phyloP scores from a whole-genome alignment of 2,888 invertebrate species.

The Aleiodes alternator region DNA sequence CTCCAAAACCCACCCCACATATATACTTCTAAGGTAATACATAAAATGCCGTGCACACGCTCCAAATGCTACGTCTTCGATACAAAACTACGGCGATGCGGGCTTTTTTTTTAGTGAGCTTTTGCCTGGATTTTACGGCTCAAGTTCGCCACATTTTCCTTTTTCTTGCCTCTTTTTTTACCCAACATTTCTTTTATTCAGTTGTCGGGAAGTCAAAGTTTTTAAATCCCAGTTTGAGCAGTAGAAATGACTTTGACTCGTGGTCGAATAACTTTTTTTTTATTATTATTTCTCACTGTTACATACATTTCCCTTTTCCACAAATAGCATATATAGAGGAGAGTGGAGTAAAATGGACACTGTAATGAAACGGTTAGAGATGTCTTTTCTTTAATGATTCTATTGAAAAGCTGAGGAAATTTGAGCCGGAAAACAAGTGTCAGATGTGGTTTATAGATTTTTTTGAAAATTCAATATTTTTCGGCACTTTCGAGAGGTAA shows the following conservation, averaged over 20 bases:
- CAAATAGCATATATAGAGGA: no score
- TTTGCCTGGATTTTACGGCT: conserved; percentile 50
- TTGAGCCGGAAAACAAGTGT: no score
- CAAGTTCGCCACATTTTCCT: conserved; percentile 38
- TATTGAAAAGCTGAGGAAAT: no score
- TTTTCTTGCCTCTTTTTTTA: conserved; percentile 17
- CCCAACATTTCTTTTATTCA: conserved; percentile 42
- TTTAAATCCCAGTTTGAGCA: conserved; percentile 34
- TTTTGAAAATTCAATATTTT: no score
- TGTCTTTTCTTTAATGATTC: no score
- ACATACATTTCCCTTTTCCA: no score
- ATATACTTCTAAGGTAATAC: conserved; percentile 53
- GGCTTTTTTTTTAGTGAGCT: conserved; percentile 42
- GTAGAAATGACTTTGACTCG: conserved; percentile 15
- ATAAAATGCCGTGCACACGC: conserved; percentile 56
- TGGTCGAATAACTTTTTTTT: conserved; percentile 16
- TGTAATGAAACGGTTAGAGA: no score
- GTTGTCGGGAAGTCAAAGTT: conserved; percentile 33
- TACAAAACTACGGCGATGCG: conserved; percentile 47
- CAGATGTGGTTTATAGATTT: no score
- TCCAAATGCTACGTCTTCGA: conserved; percentile 53
- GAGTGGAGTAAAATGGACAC: no score
- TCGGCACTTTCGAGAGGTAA: no score
- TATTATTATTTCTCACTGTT: no score
- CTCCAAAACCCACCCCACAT: conserved; percentile 49